These are phyloP conservation scores for Aurelia aurita complex sp. Pacific DNA, from an alignment of 30 jellyfish, hydroid and myxozoan genomes.

Conservation along the genomic window DNA sequence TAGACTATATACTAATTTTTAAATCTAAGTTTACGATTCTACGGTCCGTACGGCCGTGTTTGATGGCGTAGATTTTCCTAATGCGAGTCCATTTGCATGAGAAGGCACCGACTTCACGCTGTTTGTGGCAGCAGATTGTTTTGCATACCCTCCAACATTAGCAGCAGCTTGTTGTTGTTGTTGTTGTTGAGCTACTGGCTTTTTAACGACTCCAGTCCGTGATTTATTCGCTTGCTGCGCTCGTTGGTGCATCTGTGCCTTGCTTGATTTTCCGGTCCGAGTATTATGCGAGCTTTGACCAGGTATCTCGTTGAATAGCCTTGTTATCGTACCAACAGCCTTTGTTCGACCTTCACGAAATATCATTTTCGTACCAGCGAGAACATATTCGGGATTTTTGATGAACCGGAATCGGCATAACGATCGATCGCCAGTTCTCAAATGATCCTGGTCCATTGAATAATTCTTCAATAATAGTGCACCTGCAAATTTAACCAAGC, in stretches of 20 bases:
- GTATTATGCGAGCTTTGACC: conserved; percentile 87
- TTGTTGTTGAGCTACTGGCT: conserved; percentile 14
- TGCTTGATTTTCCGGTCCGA: conserved; percentile 79
- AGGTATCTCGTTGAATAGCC: conserved; percentile 68
- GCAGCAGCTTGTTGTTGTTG: background rate
- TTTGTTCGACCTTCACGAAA: conserved; percentile 99
- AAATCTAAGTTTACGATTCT: background rate
- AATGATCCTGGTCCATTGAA: conserved; percentile 88
- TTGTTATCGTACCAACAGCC: conserved; percentile 97
- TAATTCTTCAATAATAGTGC: too few relatives aligned
- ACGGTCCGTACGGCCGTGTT: conserved; percentile 9
- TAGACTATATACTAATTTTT: too few relatives aligned
- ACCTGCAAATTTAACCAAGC: too few relatives aligned
- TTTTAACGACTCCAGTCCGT: conserved; percentile 32
- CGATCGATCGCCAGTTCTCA: conserved; percentile 97
- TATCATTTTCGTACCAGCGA: conserved; percentile 87
- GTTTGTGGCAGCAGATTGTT: conserved; percentile 1
- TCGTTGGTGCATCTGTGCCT: conserved; percentile 93
- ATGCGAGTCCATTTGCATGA: conserved; percentile 12
- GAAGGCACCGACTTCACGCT: conserved; percentile 1
- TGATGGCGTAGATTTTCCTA: conserved; percentile 13
- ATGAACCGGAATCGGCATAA: conserved; percentile 90
- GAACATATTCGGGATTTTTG: conserved; percentile 88
- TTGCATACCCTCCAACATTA: background rate
- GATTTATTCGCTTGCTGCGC: conserved; percentile 79